Percentiles rank a stretch among this genome's conserved stretches.
Conservation (phyloP, 2,797 vertebrate genomes). For the Fundulus diaphanus region DNA sequence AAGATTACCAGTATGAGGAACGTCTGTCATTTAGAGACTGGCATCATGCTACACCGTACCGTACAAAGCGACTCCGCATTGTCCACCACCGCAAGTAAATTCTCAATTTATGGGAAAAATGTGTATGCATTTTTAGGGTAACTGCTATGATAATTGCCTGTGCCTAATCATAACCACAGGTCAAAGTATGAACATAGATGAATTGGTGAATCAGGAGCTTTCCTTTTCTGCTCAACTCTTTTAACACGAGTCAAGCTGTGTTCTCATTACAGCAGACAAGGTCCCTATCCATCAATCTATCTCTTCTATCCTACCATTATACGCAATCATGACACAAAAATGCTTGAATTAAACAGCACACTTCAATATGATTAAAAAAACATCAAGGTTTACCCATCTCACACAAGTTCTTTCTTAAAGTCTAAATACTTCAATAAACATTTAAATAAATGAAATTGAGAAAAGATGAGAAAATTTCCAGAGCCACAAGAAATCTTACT, state of each 20-base stretch:
- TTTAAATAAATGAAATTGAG: neutral
- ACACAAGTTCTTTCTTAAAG: neutral
- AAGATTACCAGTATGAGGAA: no score
- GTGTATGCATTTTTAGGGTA: neutral
- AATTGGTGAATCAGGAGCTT: neutral
- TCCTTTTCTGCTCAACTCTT: neutral
- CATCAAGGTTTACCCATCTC: neutral
- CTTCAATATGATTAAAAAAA: neutral
- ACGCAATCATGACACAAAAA: neutral
- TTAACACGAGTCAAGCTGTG: neutral
- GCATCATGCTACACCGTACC: no score
- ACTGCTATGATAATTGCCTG: neutral
- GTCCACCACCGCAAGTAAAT: no score
- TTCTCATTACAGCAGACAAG: neutral
- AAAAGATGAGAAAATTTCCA: neutral
- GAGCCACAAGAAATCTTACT: neutral
- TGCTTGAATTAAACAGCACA: neutral
- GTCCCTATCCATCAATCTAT: neutral
- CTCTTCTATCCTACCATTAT: neutral
- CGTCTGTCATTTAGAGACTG: no score
- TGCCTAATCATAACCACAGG: neutral
- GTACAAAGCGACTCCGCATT: no score
- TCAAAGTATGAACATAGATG: neutral
- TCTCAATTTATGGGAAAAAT: no score
- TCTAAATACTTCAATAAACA: neutral